These are phyloP conservation scores for Aleiodes leptofemur DNA, from an alignment of 2,888 invertebrate species.

Conservation along the genomic window DNA sequence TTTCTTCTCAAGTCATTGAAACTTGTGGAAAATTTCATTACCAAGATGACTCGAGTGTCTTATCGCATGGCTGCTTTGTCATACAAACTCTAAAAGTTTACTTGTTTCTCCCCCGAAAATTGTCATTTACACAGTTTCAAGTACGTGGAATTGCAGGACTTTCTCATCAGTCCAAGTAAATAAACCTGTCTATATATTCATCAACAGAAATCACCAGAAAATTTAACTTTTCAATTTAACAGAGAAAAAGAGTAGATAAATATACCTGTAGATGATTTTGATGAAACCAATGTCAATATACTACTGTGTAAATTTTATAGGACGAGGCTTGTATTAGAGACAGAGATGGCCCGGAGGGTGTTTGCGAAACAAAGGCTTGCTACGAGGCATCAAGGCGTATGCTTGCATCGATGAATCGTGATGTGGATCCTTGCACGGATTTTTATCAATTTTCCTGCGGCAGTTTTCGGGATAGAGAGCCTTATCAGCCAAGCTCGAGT, in stretches of 20 bases:
- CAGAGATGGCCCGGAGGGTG: conserved; percentile 67
- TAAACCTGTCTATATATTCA: neutral
- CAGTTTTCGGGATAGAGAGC: conserved; percentile 67
- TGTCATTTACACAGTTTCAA: conserved; percentile 13
- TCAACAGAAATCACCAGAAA: neutral
- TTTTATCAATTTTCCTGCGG: conserved; percentile 76
- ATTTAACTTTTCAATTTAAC: neutral
- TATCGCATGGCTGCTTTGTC: conserved; percentile 1
- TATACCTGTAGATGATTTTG: neutral
- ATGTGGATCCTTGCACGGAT: conserved; percentile 75
- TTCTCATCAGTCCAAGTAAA: neutral
- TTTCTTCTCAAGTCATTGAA: neutral
- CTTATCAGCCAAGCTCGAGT: conserved; percentile 69
- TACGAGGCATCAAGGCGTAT: conserved; percentile 71
- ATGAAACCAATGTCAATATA: neutral
- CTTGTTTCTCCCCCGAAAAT: neutral
- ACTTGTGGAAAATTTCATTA: conserved; percentile 4
- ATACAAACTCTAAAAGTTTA: conserved; percentile 9
- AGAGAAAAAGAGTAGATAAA: neutral
- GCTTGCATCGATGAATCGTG: conserved; percentile 71
- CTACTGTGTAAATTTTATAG: conserved; percentile 57
- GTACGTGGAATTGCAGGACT: neutral
- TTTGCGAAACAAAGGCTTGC: conserved; percentile 71
- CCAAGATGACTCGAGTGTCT: conserved; percentile 25
- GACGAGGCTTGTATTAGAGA: conserved; percentile 73